Conservation (phyloP, 2,888 invertebrate genomes). For the Hirtodrosophila histrioides region DNA sequence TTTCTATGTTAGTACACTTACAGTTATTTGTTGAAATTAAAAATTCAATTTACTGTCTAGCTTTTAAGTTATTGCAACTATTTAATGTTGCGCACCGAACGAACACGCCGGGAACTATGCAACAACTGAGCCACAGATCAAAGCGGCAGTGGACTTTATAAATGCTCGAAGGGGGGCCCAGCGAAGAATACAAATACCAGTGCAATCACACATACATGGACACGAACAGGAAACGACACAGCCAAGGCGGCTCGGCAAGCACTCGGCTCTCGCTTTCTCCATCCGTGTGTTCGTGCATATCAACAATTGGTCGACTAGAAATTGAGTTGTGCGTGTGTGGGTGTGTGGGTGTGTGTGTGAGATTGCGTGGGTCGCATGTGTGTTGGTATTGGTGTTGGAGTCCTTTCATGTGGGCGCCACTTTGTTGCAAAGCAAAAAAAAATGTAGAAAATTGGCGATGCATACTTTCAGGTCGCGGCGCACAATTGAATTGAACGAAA, state of each 20-base stretch:
- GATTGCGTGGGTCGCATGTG: constrained; percentile 11
- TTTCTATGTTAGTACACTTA: constrained; percentile 30
- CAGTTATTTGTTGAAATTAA: constrained; percentile 9
- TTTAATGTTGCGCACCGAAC: constrained; percentile 37
- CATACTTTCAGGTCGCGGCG: constrained; percentile 59
- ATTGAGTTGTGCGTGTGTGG: constrained; percentile 7
- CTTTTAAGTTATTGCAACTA: constrained; percentile 5
- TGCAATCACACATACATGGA: constrained; percentile 25
- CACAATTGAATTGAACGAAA: constrained; percentile 75
- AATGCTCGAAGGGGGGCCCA: constrained; percentile 41
- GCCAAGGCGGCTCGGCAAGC: constrained; percentile 36
- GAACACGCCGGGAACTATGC: constrained; percentile 79
- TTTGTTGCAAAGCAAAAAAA: constrained; percentile 48
- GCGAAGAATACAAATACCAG: constrained; percentile 37
- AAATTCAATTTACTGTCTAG: neutral
- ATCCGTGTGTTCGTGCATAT: constrained; percentile 67
- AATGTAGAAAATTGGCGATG: constrained; percentile 38
- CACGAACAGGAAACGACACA: constrained; percentile 51
- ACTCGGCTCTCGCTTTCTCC: constrained; percentile 43
- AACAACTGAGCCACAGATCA: constrained; percentile 82
- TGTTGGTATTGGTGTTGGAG: constrained; percentile 16
- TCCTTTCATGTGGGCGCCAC: constrained; percentile 49
- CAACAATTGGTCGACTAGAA: constrained; percentile 77
- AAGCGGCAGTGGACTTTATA: constrained; percentile 76
- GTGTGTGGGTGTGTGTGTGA: constrained; percentile 30